A percentile compares a stretch with the other conserved stretches of the same genome.
Evolutionary conservation across 2,797 vertebrate species (phyloP).

Genomic region (Salarias fasciatus): DNA sequence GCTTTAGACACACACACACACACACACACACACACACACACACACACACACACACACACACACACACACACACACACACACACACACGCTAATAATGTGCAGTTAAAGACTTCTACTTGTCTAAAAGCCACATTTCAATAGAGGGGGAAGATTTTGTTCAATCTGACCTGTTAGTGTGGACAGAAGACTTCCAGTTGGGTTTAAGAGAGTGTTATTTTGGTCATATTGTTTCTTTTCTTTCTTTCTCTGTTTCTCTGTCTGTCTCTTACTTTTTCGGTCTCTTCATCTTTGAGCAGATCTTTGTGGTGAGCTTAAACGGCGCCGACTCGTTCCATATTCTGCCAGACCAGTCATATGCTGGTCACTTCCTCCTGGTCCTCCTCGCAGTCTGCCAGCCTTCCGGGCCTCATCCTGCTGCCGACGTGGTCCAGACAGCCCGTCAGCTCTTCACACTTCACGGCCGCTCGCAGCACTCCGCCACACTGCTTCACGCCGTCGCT

Average conservation of each 20-base stretch:
- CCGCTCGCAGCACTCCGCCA: constrained; percentile 55
- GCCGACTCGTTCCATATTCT: constrained; percentile 26
- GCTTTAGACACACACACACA: too few species aligned
- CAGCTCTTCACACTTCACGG: constrained; percentile 51
- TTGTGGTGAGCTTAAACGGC: constrained; percentile 26
- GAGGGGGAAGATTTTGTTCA: constrained; percentile 63
- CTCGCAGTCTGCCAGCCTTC: constrained; percentile 14
- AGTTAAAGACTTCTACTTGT: constrained; percentile 53
- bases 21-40: too few species aligned
- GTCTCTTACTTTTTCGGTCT: neutral
- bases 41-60: constrained; percentile 12
- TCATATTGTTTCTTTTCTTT: constrained; percentile 62
- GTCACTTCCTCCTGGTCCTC: constrained; percentile 42
- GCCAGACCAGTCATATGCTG: constrained; percentile 52
- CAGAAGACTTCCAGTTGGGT: constrained; percentile 67
- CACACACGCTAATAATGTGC: constrained; percentile 43
- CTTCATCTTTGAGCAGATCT: constrained; percentile 22
- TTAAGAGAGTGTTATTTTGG: constrained; percentile 70
- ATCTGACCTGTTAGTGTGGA: constrained; percentile 67
- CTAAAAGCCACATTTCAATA: constrained; percentile 70
- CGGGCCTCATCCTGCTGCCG: constrained; percentile 46
- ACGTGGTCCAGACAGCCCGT: constrained; percentile 57
- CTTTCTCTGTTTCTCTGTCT: constrained; percentile 15
- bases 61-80: constrained; percentile 33
- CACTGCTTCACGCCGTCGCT: constrained; percentile 59